Conservation (phyloP, 1,140 invertebrate genomes). For the Geopemphigus sp. region DNA sequence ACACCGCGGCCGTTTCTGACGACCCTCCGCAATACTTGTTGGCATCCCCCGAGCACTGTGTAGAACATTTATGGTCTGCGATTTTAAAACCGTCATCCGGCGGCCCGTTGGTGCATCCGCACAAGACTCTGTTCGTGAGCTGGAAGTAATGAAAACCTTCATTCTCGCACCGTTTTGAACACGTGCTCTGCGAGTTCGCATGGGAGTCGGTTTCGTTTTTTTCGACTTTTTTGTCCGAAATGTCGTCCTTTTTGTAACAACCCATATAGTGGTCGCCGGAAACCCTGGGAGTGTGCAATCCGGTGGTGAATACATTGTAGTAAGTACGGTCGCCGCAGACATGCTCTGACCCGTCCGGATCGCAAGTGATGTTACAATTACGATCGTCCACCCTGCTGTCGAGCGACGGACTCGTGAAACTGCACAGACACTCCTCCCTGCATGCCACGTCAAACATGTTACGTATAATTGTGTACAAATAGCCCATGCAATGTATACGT, state of each 20-base stretch:
- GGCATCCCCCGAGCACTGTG: background rate
- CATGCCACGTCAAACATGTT: background rate
- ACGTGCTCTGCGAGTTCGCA: background rate
- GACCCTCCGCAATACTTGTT: constrained; percentile 26
- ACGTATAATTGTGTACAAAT: background rate
- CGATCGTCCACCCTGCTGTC: background rate
- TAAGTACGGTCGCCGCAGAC: background rate
- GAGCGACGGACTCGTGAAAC: constrained; percentile 5
- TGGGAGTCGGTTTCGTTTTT: background rate
- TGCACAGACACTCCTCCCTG: constrained; percentile 20
- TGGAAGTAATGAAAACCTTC: background rate
- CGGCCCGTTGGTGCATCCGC: background rate
- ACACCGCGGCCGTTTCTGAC: background rate
- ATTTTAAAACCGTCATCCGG: background rate
- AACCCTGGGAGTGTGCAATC: background rate
- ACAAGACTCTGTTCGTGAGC: background rate
- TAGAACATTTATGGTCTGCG: background rate
- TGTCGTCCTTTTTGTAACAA: background rate
- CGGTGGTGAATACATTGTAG: constrained; percentile 12
- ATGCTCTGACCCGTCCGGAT: background rate
- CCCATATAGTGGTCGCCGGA: constrained; percentile 17
- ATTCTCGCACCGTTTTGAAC: background rate
- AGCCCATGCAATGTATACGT: background rate
- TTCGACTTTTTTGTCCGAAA: background rate
- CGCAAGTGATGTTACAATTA: background rate